Evolutionary conservation across 2,113 vertebrate species (phyloP).

Genomic region (Cromileptes altivelis): DNA sequence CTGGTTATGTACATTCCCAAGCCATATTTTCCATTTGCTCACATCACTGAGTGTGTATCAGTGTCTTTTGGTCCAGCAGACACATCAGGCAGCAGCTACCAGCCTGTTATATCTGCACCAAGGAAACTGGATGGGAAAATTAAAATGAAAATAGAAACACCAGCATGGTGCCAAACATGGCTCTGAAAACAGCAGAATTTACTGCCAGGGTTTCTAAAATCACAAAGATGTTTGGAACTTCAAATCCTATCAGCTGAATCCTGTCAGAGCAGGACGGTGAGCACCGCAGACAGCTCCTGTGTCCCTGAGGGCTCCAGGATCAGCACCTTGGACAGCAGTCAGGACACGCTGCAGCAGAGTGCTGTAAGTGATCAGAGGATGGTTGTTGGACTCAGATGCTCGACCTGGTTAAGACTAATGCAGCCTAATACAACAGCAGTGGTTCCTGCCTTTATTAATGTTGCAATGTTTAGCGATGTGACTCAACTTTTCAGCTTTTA

Average conservation of each 20-base stretch:
- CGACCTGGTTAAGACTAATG: neutral
- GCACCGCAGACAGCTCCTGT: neutral
- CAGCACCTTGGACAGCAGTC: constrained; percentile 13
- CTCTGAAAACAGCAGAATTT: neutral
- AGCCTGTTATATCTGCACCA: neutral
- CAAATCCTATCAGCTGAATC: neutral
- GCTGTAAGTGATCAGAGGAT: too few relatives aligned
- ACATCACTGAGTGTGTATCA: neutral
- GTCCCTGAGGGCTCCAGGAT: neutral
- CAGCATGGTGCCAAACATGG: neutral
- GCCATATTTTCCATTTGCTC: neutral
- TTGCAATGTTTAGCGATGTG: neutral
- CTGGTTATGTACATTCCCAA: neutral
- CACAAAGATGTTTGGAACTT: neutral
- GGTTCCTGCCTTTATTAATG: too few relatives aligned
- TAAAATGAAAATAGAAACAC: neutral
- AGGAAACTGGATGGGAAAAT: neutral
- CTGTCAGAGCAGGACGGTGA: neutral
- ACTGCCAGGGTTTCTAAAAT: neutral
- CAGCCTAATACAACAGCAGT: neutral
- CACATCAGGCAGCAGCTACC: neutral
- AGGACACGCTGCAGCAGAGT: neutral
- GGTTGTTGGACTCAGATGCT: neutral
- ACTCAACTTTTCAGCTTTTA: too few relatives aligned
- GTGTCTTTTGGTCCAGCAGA: neutral